Evolutionary conservation across 2,113 vertebrate genomes (phyloP), one percentile per base, ranked within the genome.

Genomic region (Zootoca vivipara): DNA sequence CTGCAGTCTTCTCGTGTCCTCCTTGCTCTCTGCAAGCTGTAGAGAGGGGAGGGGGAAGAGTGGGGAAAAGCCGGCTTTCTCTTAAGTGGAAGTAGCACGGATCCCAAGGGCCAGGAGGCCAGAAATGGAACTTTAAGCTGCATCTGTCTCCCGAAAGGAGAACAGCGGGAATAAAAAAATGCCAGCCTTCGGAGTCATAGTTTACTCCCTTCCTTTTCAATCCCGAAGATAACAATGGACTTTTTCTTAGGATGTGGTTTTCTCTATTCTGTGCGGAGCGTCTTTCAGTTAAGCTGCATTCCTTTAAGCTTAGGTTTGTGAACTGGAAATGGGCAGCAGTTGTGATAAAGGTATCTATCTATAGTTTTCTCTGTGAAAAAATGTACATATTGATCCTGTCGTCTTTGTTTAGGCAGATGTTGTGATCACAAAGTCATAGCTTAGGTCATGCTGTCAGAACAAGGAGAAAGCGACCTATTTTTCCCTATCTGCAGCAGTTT

Each of bases 311-410:
- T 96, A 96, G 92, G 93, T 92, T 91, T 90, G 95, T 95, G 95
- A 96, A 95, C 95, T 93, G 95, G 98, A 98, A 97, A 99, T 99
- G 98, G 98, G 98, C 96, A 99, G 98, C 98, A 98, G 97, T 97
- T 99, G 98, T 93, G 98, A 98, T 95, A 98, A 98, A 99, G 98
- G 98, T 99, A 99, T 96, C 95, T 72, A 87, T 94, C 20, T 89
- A 80, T 93, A 82, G 89, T 79, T 93, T 72, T 94, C 78, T 91
- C 28, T 93, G 16, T 80, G 87, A 85, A 87, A 46, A 12, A 91
- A 33, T 90, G 88, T 73, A 8, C 86, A 28, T 90, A 74, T 58
- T 8, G 35, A 82, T 46, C 64, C 73, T 62, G 5, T 93, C 79
- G 87, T 93, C 77, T 94, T 67, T 87, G 85, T 90, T 92, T 91